These are phyloP conservation scores for Gonioctena quinquepunctata DNA, from an alignment of 1,140 invertebrate genomes.

Conservation along the genomic window DNA sequence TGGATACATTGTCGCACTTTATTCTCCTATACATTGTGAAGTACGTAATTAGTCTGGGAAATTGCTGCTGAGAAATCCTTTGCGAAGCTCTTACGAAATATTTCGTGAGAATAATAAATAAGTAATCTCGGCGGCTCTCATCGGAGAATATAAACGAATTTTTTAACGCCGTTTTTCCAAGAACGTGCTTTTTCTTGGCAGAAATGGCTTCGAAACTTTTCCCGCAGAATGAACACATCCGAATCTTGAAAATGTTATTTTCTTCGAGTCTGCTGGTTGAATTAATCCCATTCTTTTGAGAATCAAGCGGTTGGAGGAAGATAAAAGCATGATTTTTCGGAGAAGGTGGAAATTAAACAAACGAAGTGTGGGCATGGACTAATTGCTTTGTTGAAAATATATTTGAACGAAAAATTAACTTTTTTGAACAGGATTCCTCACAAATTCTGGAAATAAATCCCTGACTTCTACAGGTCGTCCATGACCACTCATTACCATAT, in stretches of 20 bases:
- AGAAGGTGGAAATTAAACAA: no score
- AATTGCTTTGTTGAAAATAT: no score
- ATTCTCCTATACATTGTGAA: not conserved
- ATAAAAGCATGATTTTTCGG: no score
- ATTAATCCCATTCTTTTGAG: not conserved
- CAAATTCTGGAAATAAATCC: no score
- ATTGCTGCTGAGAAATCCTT: not conserved
- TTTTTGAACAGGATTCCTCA: no score
- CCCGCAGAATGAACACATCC: not conserved
- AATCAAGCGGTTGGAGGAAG: no score
- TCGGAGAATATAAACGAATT: not conserved
- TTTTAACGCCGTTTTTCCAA: not conserved
- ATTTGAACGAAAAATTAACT: no score
- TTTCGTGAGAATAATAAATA: not conserved
- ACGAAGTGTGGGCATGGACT: no score
- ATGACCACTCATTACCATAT: no score
- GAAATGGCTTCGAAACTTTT: not conserved
- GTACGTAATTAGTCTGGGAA: not conserved
- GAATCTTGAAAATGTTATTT: not conserved
- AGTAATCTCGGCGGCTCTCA: not conserved
- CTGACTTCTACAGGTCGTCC: no score
- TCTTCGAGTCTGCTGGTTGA: not conserved
- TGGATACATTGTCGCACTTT: not conserved
- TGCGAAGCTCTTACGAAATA: not conserved
- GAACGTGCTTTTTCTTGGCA: not conserved